A percentile compares a stretch with the other conserved stretches of the same genome.
phyloP scores from a whole-genome alignment of 2,113 vertebrate genomes.

The Corythornis madagascariensis region DNA sequence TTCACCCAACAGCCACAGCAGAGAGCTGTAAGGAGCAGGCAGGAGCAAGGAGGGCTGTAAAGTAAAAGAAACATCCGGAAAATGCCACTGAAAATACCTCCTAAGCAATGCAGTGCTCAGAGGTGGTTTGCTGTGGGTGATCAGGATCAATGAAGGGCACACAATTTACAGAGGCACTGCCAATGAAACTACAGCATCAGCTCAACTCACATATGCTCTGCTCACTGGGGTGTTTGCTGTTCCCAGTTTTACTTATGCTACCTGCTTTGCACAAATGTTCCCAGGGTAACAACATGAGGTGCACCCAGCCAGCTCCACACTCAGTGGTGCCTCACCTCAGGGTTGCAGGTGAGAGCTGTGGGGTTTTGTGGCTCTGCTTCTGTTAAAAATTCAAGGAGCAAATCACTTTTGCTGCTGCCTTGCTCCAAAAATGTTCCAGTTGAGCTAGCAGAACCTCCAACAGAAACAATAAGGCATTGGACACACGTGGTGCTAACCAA shows the following conservation, averaged over 20 bases:
- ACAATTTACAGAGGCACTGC: rapidly evolving
- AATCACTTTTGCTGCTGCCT: neutral
- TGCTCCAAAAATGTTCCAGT: neutral
- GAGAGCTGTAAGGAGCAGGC: neutral
- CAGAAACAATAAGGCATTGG: neutral
- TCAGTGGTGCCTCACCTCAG: rapidly evolving
- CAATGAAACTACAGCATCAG: rapidly evolving
- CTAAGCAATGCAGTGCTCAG: neutral
- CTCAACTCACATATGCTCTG: neutral
- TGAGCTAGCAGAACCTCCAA: neutral
- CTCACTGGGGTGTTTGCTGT: neutral
- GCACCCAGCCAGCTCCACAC: neutral
- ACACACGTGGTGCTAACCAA: neutral
- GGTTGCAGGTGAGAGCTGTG: neutral
- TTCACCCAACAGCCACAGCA: neutral
- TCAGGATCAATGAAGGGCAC: neutral
- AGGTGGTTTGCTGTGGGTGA: neutral
- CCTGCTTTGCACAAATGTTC: neutral
- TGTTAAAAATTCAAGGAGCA: neutral
- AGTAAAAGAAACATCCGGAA: neutral
- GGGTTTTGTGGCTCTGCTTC: neutral
- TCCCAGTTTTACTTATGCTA: neutral
- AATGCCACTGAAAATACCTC: neutral
- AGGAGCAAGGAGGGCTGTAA: neutral
- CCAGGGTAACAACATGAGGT: neutral